phyloP scores from a whole-genome alignment of 2,113 vertebrate genomes.

The Tapirus terrestris region DNA sequence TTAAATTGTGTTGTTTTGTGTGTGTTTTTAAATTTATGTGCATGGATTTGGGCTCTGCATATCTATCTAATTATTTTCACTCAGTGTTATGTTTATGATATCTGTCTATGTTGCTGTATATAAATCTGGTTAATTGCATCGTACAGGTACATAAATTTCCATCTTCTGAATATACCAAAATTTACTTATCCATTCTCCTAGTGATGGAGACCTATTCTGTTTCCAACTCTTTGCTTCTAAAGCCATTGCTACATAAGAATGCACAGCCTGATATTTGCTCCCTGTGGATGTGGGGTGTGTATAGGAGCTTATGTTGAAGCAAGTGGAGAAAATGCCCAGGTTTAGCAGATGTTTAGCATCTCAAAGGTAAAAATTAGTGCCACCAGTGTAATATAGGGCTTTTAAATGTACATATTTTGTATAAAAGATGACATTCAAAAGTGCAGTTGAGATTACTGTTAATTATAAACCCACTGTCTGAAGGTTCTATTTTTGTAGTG shows the following conservation, averaged over 20 bases:
- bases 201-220: background rate
- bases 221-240: background rate
- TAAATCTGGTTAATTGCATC: background rate
- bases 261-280: background rate
- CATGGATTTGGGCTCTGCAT: background rate
- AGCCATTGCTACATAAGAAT: rapidly evolving
- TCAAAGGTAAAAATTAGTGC: background rate
- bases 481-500: background rate
- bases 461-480: background rate
- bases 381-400: background rate
- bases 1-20: background rate
- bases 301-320: background rate
- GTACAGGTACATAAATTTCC: background rate
- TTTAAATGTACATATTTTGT: constrained; percentile 3
- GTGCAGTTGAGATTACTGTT: background rate
- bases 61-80: background rate
- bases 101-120: rapidly evolving
- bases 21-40: background rate
- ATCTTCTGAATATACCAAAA: background rate
- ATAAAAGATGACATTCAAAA: constrained; percentile 41
- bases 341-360: constrained; percentile 22
- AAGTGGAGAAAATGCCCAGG: background rate
- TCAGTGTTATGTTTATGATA: background rate
- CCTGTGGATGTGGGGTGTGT: background rate
- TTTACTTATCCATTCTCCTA: background rate